Evolutionary conservation across 1,140 invertebrate species (phyloP).

Genomic region (Mylabris phalerata): DNA sequence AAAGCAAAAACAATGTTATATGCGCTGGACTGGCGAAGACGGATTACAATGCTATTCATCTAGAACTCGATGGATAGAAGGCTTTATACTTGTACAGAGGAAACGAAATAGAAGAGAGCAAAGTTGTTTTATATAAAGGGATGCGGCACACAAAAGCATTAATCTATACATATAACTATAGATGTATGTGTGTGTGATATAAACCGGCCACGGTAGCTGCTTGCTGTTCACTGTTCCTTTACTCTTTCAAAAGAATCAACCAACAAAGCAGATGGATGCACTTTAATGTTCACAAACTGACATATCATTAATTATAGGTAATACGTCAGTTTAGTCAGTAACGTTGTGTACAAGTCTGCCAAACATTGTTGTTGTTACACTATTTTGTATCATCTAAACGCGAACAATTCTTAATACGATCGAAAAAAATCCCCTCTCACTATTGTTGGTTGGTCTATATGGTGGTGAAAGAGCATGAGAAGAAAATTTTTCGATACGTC

Average conservation of each 20-base stretch:
- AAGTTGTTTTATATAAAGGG: conserved; percentile 27
- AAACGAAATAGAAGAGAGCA: conserved; percentile 28
- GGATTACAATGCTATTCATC: conserved; percentile 28
- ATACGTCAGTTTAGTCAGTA: conserved; percentile 7
- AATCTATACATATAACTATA: conserved; percentile 15
- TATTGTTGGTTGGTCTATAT: too few relatives aligned
- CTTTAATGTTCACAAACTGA: conserved; percentile 33
- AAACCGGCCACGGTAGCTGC: conserved; percentile 27
- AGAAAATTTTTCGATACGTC: too few relatives aligned
- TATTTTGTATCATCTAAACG: background rate
- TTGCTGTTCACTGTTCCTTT: conserved; percentile 10
- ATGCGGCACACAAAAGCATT: conserved; percentile 29
- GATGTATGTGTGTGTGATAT: conserved; percentile 1
- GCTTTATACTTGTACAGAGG: conserved; percentile 21
- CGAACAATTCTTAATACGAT: too few relatives aligned
- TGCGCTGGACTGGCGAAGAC: conserved; percentile 15
- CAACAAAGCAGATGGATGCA: conserved; percentile 32
- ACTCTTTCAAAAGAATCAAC: conserved; percentile 28
- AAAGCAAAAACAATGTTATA: background rate
- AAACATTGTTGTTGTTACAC: too few relatives aligned
- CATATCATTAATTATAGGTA: conserved; percentile 34
- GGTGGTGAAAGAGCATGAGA: too few relatives aligned
- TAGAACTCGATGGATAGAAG: conserved; percentile 17
- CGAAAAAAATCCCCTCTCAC: too few relatives aligned
- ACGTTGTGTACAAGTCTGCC: too few relatives aligned